Percentiles rank a stretch among this genome's conserved stretches.
Evolutionary conservation across 2,113 vertebrate genomes (phyloP).

Genomic region (Eptatretus burgeri): DNA sequence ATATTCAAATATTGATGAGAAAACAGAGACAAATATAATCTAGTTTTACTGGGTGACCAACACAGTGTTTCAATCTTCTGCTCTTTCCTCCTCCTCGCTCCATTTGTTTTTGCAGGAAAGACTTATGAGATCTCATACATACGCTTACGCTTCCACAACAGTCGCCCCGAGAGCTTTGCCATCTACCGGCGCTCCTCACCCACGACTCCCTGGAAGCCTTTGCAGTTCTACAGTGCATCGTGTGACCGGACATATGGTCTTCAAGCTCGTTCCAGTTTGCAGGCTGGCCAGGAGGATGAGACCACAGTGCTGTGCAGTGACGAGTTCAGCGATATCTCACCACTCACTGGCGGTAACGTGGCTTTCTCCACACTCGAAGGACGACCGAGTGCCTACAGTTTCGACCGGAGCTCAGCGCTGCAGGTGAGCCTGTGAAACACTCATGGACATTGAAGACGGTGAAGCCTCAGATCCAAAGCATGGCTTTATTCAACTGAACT

Average conservation of each 20-base stretch:
- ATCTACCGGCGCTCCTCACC: conserved; percentile 1
- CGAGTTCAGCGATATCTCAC: conserved; percentile 85
- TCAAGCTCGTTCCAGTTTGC: not conserved
- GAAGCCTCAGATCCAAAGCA: no score
- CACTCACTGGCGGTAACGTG: conserved; percentile 56
- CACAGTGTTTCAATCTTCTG: not conserved
- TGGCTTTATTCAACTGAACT: no score
- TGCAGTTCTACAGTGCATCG: conserved; percentile 4
- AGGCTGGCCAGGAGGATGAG: conserved; percentile 23
- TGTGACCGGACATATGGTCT: not conserved
- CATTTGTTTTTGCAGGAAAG: not conserved
- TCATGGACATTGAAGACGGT: no score
- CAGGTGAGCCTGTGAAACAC: conserved; percentile 25
- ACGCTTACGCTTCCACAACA: conserved; percentile 1
- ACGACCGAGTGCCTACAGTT: conserved; percentile 63
- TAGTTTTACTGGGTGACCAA: no score
- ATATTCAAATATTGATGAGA: no score
- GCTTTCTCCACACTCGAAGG: conserved; percentile 85
- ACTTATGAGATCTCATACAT: not conserved
- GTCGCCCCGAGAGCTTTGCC: conserved; percentile 4
- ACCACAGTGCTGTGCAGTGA: conserved; percentile 44
- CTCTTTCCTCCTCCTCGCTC: not conserved
- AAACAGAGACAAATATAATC: no score
- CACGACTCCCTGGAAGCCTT: not conserved
- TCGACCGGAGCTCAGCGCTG: conserved; percentile 35